Percentiles rank a stretch among this genome's conserved stretches.
Conservation (phyloP, 2,888 invertebrate genomes). For the Hydrotaea cyrtoneurina region DNA sequence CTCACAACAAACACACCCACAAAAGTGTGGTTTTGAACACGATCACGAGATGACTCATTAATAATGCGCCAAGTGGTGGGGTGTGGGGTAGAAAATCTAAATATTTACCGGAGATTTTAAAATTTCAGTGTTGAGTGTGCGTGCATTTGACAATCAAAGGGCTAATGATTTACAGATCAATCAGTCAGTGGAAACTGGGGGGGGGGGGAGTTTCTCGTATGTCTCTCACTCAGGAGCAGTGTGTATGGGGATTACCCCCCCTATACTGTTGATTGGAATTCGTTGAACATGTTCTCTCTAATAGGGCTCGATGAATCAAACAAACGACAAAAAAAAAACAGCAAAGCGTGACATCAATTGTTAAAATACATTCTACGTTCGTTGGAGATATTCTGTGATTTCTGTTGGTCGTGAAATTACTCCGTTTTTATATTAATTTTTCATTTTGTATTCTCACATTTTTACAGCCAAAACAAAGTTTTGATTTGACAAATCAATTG, state of each 20-base stretch:
- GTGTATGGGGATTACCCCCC: no score
- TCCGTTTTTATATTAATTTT: background rate
- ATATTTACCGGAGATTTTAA: background rate
- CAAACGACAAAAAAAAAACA: no score
- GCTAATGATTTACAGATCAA: background rate
- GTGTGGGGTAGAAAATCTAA: background rate
- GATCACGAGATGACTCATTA: conserved; percentile 32
- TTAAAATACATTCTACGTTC: background rate
- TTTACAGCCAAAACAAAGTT: background rate
- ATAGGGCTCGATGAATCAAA: no score
- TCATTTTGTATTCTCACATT: background rate
- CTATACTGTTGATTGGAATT: background rate
- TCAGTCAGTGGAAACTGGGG: background rate
- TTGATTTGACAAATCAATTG: conserved; percentile 8
- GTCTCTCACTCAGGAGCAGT: no score
- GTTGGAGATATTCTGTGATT: background rate
- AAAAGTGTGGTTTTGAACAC: conserved; percentile 21
- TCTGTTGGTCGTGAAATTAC: background rate
- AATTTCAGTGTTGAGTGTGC: background rate
- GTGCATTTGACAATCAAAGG: background rate
- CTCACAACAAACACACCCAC: conserved; percentile 35
- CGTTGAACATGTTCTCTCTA: background rate
- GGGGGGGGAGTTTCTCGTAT: background rate
- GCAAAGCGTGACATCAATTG: background rate
- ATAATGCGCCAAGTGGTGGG: background rate